Percentiles rank a stretch among this genome's conserved stretches.
Conservation (phyloP, 2,113 vertebrate species). For the Scolopax mira region DNA sequence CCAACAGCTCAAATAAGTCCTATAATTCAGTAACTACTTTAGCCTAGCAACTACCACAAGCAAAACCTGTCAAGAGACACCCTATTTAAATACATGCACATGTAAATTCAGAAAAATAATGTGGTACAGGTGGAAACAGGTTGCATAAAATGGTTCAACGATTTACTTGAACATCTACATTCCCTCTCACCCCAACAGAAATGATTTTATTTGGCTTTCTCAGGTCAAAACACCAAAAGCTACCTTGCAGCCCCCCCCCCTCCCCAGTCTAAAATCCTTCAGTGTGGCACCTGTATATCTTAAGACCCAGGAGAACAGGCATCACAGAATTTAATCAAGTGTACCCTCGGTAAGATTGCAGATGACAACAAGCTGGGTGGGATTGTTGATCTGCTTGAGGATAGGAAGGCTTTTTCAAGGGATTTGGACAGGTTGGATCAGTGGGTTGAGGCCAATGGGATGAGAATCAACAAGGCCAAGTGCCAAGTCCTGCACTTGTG, state of each 20-base stretch:
- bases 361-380: not conserved
- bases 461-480: not conserved
- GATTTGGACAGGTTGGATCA: not conserved
- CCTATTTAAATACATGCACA: not conserved
- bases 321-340: not conserved
- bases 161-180: not conserved
- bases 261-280: not conserved
- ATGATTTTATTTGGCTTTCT: not conserved
- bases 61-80: not conserved
- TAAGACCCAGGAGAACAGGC: not conserved
- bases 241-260: accelerated
- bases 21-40: not conserved
- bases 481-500: not conserved
- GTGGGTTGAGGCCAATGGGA: not conserved
- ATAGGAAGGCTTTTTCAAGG: not conserved
- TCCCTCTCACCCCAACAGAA: not conserved
- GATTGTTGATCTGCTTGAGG: not conserved
- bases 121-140: not conserved
- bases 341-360: not conserved
- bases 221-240: not conserved
- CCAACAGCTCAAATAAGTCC: not conserved
- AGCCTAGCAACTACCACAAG: not conserved
- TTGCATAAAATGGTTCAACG: not conserved
- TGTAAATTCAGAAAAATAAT: not conserved
- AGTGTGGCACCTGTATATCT: not conserved